A percentile compares a stretch with the other conserved stretches of the same genome.
phyloP scores from a whole-genome alignment of 2,888 invertebrate genomes.

The Ichneumon xanthorius region DNA sequence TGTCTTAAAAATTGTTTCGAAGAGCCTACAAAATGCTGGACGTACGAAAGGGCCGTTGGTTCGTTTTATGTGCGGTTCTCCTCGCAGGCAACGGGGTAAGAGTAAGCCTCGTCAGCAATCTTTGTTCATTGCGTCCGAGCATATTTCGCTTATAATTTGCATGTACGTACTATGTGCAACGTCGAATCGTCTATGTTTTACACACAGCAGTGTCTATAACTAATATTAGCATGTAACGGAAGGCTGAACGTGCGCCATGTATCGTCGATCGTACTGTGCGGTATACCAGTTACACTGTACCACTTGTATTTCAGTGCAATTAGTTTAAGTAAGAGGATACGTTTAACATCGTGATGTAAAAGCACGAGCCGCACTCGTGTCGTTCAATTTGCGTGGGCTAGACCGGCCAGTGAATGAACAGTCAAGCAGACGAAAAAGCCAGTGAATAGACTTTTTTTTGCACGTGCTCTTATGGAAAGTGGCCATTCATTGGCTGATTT shows the following conservation, averaged over 20 bases:
- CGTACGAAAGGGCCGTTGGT: background rate
- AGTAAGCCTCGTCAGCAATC: slow-evolving; percentile 11
- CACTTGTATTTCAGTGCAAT: slow-evolving; percentile 13
- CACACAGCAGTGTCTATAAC: background rate
- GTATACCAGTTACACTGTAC: background rate
- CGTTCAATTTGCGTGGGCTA: no score
- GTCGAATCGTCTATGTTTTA: background rate
- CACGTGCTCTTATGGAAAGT: no score
- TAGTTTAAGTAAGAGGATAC: background rate
- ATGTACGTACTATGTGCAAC: background rate
- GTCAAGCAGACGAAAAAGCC: no score
- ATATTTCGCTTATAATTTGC: background rate
- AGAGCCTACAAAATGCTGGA: background rate
- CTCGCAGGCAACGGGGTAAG: background rate
- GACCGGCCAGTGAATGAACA: background rate
- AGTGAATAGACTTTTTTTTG: no score
- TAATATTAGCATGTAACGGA: slow-evolving; percentile 9
- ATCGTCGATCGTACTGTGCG: slow-evolving; percentile 8
- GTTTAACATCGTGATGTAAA: background rate
- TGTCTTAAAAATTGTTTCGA: no score
- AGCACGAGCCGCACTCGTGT: background rate
- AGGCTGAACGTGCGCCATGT: background rate
- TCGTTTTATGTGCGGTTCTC: background rate
- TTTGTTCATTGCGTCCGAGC: slow-evolving; percentile 26
- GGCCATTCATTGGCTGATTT: no score